These are phyloP conservation scores for Apostichopus leukothele DNA, from an alignment of 53 echinoderm and acorn worm species.

Conservation along the genomic window DNA sequence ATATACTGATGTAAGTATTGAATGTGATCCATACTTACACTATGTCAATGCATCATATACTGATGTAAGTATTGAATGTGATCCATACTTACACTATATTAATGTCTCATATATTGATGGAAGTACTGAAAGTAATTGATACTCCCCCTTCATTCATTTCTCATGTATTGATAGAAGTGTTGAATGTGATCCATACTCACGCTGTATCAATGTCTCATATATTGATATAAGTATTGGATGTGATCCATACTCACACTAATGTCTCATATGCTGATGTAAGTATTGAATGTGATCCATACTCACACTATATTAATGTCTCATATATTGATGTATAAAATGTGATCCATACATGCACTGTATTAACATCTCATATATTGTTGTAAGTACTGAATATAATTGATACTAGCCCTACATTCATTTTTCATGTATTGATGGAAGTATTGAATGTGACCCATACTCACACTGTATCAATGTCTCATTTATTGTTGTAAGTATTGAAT, in stretches of 20 bases:
- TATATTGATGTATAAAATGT: neutral
- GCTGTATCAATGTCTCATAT: slow-evolving; percentile 28
- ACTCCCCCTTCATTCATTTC: slow-evolving; percentile 35
- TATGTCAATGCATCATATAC: slow-evolving; percentile 36
- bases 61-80: neutral
- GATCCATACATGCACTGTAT: no score
- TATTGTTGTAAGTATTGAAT: neutral
- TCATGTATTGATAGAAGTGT: neutral
- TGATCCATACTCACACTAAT: no score
- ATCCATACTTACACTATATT: no score
- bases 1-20: neutral
- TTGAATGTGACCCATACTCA: neutral
- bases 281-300: neutral
- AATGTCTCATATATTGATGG: neutral
- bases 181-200: neutral
- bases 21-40: slow-evolving; percentile 24
- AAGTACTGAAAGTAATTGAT: neutral
- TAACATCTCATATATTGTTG: neutral
- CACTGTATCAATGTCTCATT: neutral
- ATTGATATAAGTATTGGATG: neutral
- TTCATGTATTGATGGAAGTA: neutral
- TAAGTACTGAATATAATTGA: neutral
- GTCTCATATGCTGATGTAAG: neutral
- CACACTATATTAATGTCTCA: slow-evolving; percentile 37
- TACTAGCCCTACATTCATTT: neutral